Conservation (phyloP, 2,113 vertebrate genomes). For the Rhagologus leucostigma region DNA sequence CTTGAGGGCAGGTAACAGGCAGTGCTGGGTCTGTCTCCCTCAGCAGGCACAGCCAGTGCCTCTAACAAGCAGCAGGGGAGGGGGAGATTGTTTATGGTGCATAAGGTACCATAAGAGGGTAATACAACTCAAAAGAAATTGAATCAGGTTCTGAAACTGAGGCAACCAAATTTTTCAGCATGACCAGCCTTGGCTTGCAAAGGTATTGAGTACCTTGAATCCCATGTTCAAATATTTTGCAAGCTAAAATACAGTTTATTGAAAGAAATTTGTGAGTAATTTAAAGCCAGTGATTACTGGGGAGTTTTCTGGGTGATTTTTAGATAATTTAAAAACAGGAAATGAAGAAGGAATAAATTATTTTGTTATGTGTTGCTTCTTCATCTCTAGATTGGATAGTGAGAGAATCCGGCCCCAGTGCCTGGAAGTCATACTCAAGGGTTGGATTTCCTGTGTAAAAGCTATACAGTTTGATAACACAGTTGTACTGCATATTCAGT, state of each 20-base stretch:
- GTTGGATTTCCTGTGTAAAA: slow-evolving; percentile 60
- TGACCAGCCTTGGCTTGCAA: neutral
- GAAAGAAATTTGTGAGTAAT: neutral
- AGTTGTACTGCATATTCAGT: slow-evolving; percentile 72
- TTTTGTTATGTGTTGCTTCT: neutral
- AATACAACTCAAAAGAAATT: neutral
- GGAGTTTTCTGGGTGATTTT: neutral
- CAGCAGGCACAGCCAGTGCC: neutral
- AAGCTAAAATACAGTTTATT: neutral
- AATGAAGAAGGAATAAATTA: neutral
- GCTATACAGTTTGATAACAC: slow-evolving; percentile 65
- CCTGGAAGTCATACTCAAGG: slow-evolving; percentile 27
- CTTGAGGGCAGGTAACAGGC: neutral
- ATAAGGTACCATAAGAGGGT: neutral
- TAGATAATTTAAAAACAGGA: neutral
- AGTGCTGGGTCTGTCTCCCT: neutral
- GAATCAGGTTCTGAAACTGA: neutral
- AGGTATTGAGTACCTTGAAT: neutral
- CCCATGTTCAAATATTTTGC: neutral
- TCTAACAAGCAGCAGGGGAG: neutral
- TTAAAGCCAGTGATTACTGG: neutral
- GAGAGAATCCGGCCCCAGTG: slow-evolving; percentile 3
- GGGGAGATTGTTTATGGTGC: neutral
- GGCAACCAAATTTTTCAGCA: slow-evolving; percentile 7
- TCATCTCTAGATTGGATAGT: neutral